Base-by-base conservation (phyloP, 1,140 invertebrate species). In the Plodia interpunctella region DNA sequence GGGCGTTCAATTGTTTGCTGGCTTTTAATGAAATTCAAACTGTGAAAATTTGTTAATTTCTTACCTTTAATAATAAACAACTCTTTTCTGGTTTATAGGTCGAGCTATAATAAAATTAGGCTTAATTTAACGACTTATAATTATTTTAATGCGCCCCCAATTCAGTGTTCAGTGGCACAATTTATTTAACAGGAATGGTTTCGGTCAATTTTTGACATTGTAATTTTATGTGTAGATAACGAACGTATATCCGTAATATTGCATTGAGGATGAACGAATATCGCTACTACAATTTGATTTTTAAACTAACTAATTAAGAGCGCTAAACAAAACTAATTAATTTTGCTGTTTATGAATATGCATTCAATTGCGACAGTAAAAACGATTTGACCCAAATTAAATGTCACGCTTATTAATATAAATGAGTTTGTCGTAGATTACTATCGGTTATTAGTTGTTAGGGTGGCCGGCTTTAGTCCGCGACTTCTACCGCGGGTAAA, bases 261-360 rank as follows among this genome's bases (percentile, higher is more conserved):
- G 10, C 13, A 35, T 35, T 5, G 32, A 5, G 1, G 13, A 35
- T n/a, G 10, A 44, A 32, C 10, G 9, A 44, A 44, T 44, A 17
- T 15, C 38, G n/a, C 13, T 2, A 44, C 38, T 15, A 15, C 2
- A 15, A 15, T 15, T 44, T 44, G 15, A 44, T 44, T 44, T 44
- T 1, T 13, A 44, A 32, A 44, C 38, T 44, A 15, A 2, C 10
- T 44, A n/a, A 44, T 44, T 44, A 44, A 44, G 38, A 13, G 9
- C 38, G 38, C 38, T 44, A 44, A 44, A 44, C 38, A 44, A 44
- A 44, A 15, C 38, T 44, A 44, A 44, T 44, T 44, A 44, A 44
- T 44, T 15, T 44, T 44, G 15, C 8, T 3, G 38, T 15, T 17
- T 15, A 44, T 44, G 38, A 44, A 44, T 44, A 44, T 44, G 38